phyloP scores from a whole-genome alignment of 2,888 invertebrate species.

The Lepeophtheirus nordmannii region DNA sequence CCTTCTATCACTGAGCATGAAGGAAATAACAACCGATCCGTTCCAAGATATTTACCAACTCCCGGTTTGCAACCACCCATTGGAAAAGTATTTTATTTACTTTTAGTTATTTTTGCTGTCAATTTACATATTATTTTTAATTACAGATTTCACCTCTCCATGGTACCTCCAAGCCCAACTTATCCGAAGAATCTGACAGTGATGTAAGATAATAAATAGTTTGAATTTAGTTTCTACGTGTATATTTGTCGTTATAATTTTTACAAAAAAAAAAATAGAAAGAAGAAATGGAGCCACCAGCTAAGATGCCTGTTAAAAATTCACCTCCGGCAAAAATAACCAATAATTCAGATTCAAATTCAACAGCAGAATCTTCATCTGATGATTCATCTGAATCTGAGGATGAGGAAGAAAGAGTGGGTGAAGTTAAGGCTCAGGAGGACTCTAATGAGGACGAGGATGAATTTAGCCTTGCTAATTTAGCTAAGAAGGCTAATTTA shows the following conservation, averaged over 20 bases:
- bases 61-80: background rate
- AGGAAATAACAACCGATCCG: conserved; percentile 11
- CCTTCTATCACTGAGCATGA: conserved; percentile 14
- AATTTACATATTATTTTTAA: background rate
- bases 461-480: background rate
- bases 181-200: conserved; percentile 20
- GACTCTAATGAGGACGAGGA: conserved; percentile 3
- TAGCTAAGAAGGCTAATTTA: background rate
- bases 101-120: background rate
- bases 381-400: background rate
- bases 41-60: conserved; percentile 12
- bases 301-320: background rate
- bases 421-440: background rate
- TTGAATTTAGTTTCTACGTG: background rate
- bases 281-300: background rate
- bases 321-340: background rate
- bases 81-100: background rate
- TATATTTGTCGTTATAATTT: background rate
- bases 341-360: background rate
- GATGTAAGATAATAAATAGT: conserved; percentile 5
- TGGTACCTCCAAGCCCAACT: background rate
- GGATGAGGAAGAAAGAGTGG: background rate
- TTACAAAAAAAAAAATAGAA: background rate
- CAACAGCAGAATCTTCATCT: background rate
- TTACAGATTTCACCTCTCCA: background rate